Evolutionary conservation across 2,888 invertebrate genomes (phyloP), one percentile per base, ranked within the genome.

Genomic region (Deladenus siricidicola): DNA sequence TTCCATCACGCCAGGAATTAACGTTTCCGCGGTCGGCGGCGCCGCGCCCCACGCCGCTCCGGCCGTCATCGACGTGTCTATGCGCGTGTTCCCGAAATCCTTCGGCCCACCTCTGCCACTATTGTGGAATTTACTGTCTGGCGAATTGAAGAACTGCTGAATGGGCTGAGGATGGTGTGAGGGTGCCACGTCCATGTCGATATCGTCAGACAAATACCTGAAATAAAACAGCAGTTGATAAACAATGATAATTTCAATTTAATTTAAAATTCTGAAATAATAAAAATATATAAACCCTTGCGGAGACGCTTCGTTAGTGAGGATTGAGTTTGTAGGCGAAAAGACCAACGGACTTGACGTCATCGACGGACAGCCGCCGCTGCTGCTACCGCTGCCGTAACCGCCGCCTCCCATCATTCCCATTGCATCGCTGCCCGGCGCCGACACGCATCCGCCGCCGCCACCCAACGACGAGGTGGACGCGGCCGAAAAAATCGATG

Each of bases 201-300:
- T 44, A 19, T 66, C 66, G 17, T 66, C 66, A 21, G 51, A 53
- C 44, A 66, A 23, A 48, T 66, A 67, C n/a, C 63, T 62, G 21
- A 10, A 2, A 6, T 1, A 28, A 39, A 39, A 39, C n/a, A n/a
- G n/a, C n/a, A n/a, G n/a, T n/a, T n/a, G n/a, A n/a, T n/a, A n/a
- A n/a, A n/a, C n/a, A n/a, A n/a, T n/a, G n/a, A n/a, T n/a, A n/a
- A n/a, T n/a, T n/a, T n/a, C n/a, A n/a, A n/a, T n/a, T n/a, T n/a
- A 39, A 39, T 17, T 21, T 39, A n/a, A 28, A 28, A 14, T 19
- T 21, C 2, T 23, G 19, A 34, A 34, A 34, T 34, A 34, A 4
- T 26, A 4, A 24, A 21, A 21, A 4, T 26, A 49, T 10, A 49
- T 26, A 21, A 26, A 26, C 26, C 23, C 24, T 49, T 49, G 24